Base-by-base conservation (phyloP, 2,888 invertebrate genomes). In the Hemaris fuciformis region DNA sequence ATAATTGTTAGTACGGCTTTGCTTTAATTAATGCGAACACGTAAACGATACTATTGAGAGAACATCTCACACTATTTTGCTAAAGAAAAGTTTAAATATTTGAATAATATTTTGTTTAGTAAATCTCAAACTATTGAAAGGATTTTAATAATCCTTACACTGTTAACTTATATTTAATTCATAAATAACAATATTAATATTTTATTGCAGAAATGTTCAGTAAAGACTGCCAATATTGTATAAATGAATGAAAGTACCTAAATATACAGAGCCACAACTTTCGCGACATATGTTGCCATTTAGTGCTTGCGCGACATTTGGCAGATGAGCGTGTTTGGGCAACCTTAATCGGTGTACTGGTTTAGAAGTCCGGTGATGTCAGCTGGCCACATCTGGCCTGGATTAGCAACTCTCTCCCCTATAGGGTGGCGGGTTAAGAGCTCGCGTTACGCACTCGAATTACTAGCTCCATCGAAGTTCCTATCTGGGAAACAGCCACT, bases 341-440 rank as follows among this genome's bases (percentile, higher is more conserved):
- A 87, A 84, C 83, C 80, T 84, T 88, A 84, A 87, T 87, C 85
- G 83, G 91, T 88, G 88, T 85, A 92, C 77, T 89, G 91, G 80
- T 67, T 90, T 88, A 91, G 89, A 91, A 92, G 88, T 84, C 91
- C 91, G 88, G 85, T 72, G 71, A 69, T 69, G 68, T 67, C 83
- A 77, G 74, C 71, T 80, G 77, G 15, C 27, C 18, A 59, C 77
- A 90, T 83, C 83, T 90, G 90, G 84, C 79, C 80, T 75, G 81
- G 79, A 87, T 86, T 84, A 86, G 71, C 77, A 86, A 70, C 77
- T 76, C 79, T 72, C 76, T 73, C 78, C 75, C 77, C 83, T 85
- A 83, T 83, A 84, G 83, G 80, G 80, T 85, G 84, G 81, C 87
- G 75, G 10, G 8, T 70, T 72, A 57, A n/a, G 34, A 61, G 45